Base-by-base conservation (phyloP, 2,888 invertebrate genomes). In the Atrina japonica region DNA sequence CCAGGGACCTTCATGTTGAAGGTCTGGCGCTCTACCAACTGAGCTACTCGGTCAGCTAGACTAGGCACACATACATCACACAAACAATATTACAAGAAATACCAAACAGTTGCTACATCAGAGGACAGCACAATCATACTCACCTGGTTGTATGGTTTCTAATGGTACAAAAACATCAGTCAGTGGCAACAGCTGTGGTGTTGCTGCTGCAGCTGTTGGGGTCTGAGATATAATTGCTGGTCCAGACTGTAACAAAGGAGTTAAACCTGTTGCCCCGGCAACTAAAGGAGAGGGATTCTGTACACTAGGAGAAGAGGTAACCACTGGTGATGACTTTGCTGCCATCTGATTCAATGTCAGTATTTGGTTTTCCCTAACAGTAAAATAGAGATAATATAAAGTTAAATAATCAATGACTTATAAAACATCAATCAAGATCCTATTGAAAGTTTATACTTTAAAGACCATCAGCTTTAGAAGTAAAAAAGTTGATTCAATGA, bases 81-180 rank as follows among this genome's bases (percentile, higher is more conserved):
- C n/a, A n/a, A n/a, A n/a, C n/a, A n/a, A n/a, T n/a, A n/a, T n/a
- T n/a, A n/a, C n/a, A n/a, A n/a, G n/a, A n/a, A n/a, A n/a, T n/a
- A n/a, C n/a, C n/a, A n/a, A n/a, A n/a, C n/a, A n/a, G n/a, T n/a
- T n/a, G n/a, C n/a, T n/a, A n/a, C n/a, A n/a, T n/a, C n/a, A n/a
- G n/a, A n/a, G n/a, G n/a, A n/a, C n/a, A n/a, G n/a, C n/a, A n/a
- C n/a, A n/a, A n/a, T n/a, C n/a, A n/a, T n/a, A 67, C 71, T 81
- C 86, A 93, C 93, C 94, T 43, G 96, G 96, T 84, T 94, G 94
- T 59, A 97, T 94, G 81, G 93, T 93, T 85, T 95, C 94, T 80
- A 97, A 90, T 14, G 94, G 93, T 56, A 97, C 93, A 86, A 93
- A 92, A 63, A 97, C 93, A 86, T 96, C 95, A 2, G 93, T 93